These are phyloP conservation scores for Ptychochromis oligacanthus DNA, from an alignment of 2,113 vertebrate genomes.

Conservation along the genomic window DNA sequence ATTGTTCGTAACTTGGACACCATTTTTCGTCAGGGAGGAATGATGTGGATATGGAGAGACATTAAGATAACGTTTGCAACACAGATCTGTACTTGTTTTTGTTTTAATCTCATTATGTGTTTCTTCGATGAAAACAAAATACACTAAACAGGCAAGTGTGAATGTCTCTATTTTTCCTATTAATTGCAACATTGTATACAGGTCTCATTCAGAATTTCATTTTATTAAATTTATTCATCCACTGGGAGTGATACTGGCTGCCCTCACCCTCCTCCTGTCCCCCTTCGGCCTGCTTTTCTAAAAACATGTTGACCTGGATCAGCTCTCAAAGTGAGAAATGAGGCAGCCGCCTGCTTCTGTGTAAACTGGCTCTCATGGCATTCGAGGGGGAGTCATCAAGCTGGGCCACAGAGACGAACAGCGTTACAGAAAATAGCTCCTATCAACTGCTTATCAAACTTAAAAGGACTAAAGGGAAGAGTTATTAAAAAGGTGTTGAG, in stretches of 20 bases:
- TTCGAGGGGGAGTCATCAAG: constrained; percentile 53
- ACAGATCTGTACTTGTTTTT: not conserved
- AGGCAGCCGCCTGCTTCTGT: constrained; percentile 52
- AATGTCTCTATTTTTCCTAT: not conserved
- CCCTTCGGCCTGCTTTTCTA: constrained; percentile 57
- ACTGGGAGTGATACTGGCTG: not conserved
- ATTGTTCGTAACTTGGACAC: no score
- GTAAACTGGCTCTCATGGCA: constrained; percentile 56
- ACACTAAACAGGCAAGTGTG: not conserved
- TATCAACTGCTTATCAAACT: constrained; percentile 47
- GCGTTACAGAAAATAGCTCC: constrained; percentile 51
- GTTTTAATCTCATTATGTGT: not conserved
- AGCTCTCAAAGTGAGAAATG: constrained; percentile 63
- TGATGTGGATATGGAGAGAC: no score
- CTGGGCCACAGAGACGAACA: constrained; percentile 24
- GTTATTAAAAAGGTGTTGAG: constrained; percentile 5
- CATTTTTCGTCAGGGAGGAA: no score
- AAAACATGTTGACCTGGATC: constrained; percentile 73
- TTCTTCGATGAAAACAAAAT: not conserved
- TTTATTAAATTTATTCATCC: constrained; percentile 34
- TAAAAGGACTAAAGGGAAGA: constrained; percentile 28
- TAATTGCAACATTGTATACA: not conserved
- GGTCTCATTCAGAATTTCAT: constrained; percentile 18
- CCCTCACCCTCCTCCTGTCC: not conserved
- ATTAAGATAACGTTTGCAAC: not conserved